A percentile compares a stretch with the other conserved stretches of the same genome.
These are phyloP conservation scores for Hanleya hanleyi DNA, from an alignment of 2,888 invertebrate species.

Conservation along the genomic window DNA sequence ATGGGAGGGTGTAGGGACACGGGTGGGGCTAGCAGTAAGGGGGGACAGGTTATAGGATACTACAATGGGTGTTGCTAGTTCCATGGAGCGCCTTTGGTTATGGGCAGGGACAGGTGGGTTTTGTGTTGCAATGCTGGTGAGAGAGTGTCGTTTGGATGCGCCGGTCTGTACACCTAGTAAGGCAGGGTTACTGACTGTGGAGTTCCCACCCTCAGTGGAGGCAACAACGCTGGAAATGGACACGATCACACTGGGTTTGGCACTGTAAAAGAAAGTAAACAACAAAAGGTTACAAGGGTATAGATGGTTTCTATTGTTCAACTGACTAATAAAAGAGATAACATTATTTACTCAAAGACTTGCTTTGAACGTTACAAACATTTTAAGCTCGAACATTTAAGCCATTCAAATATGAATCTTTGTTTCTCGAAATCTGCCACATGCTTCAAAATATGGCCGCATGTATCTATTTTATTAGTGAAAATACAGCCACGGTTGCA, in stretches of 20 bases:
- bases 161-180: not conserved
- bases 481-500: too few species aligned
- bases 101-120: slow-evolving; percentile 48
- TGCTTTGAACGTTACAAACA: too few species aligned
- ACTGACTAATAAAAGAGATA: too few species aligned
- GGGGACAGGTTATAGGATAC: not conserved
- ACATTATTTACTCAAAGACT: too few species aligned
- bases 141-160: slow-evolving; percentile 51
- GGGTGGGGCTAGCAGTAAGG: not conserved
- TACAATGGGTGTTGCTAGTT: slow-evolving; percentile 23
- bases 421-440: too few species aligned
- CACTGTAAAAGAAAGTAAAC: not conserved
- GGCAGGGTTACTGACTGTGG: slow-evolving; percentile 4
- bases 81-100: slow-evolving; percentile 49
- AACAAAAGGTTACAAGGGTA: not conserved
- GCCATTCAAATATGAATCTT: too few species aligned
- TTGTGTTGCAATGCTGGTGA: slow-evolving; percentile 42
- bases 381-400: too few species aligned
- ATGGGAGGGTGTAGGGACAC: slow-evolving; percentile 9
- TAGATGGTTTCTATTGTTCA: too few species aligned
- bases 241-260: slow-evolving; percentile 9
- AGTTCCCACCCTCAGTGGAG: not conserved
- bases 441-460: too few species aligned
- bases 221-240: not conserved
- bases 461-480: too few species aligned